Evolutionary conservation across 1,140 invertebrate species (phyloP).

Genomic region (Prorops nasuta): DNA sequence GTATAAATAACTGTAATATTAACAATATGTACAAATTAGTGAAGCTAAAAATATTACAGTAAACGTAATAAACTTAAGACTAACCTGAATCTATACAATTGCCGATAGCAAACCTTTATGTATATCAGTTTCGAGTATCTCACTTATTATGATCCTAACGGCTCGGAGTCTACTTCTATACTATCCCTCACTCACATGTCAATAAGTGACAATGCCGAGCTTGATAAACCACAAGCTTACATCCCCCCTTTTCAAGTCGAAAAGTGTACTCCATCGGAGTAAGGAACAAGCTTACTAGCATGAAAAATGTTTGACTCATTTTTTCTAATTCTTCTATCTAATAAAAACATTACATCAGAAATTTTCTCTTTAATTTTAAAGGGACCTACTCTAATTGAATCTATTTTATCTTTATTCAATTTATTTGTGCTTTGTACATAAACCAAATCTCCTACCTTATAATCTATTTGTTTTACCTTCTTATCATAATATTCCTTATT

Average conservation of each 20-base stretch:
- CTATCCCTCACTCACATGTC: too few relatives aligned
- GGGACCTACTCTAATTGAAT: not conserved
- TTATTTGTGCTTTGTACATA: not conserved
- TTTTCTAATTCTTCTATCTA: constrained; percentile 1
- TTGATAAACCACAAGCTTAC: too few relatives aligned
- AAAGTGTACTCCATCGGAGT: not conserved
- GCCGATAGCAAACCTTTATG: too few relatives aligned
- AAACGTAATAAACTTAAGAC: too few relatives aligned
- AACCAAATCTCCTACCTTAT: constrained; percentile 1
- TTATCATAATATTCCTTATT: constrained; percentile 1
- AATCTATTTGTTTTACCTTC: not conserved
- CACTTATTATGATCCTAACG: too few relatives aligned
- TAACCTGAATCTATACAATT: too few relatives aligned
- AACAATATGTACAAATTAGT: too few relatives aligned
- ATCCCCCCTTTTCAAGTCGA: constrained; percentile 6
- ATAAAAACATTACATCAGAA: not conserved
- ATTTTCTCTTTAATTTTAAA: not conserved
- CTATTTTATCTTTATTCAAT: constrained; percentile 1
- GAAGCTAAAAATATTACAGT: too few relatives aligned
- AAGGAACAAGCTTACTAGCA: constrained; percentile 1
- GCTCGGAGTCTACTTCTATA: too few relatives aligned
- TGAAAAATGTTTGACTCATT: constrained; percentile 1
- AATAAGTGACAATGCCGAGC: too few relatives aligned
- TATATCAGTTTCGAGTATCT: too few relatives aligned
- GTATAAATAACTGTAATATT: too few relatives aligned